These are phyloP conservation scores for Heptranchias perlo DNA, from an alignment of 2,113 vertebrate genomes.

Conservation along the genomic window DNA sequence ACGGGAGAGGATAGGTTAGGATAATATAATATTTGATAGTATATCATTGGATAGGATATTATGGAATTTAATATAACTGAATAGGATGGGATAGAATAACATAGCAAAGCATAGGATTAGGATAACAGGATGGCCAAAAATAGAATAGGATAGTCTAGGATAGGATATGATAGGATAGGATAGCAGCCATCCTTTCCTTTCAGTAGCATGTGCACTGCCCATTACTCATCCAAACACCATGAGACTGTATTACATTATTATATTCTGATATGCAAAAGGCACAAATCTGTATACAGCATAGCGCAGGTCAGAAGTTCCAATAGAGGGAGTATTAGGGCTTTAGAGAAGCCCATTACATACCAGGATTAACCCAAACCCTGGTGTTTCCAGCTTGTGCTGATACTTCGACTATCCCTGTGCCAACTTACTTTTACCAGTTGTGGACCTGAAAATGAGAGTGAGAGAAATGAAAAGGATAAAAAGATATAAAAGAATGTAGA, in stretches of 20 bases:
- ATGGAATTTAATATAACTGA: background rate
- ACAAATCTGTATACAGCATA: background rate
- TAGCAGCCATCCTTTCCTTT: background rate
- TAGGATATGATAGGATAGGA: background rate
- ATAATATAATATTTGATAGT: background rate
- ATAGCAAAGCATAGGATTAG: too few relatives aligned
- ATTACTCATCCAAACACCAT: background rate
- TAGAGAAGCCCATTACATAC: background rate
- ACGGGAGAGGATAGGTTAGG: too few relatives aligned
- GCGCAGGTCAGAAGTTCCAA: background rate
- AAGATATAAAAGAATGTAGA: background rate
- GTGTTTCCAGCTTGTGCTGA: background rate
- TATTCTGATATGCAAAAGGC: background rate
- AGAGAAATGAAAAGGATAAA: background rate
- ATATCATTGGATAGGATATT: background rate
- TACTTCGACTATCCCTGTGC: background rate
- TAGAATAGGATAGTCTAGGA: background rate
- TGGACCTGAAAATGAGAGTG: background rate
- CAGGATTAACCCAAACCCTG: background rate
- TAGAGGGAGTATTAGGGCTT: background rate
- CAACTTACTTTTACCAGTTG: background rate
- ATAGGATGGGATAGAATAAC: background rate
- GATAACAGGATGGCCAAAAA: background rate
- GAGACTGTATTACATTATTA: background rate
- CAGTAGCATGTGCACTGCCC: background rate